Evolutionary conservation across 2,888 invertebrate species (phyloP).

Genomic region (Synanthedon myopaeformis): DNA sequence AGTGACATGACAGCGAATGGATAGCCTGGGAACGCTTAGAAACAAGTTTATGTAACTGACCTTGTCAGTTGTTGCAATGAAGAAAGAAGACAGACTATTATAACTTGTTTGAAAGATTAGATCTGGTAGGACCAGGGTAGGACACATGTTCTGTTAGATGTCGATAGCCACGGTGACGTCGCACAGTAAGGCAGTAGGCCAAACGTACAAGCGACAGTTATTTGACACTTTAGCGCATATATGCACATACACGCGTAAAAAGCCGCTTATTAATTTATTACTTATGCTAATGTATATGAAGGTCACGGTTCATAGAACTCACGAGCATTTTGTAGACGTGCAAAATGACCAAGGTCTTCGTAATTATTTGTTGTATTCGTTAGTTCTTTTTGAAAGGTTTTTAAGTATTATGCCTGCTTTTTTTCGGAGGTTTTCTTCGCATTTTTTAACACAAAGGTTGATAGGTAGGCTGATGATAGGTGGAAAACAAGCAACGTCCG

Average conservation of each 20-base stretch:
- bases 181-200: constrained; percentile 6
- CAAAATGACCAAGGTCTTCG: neutral
- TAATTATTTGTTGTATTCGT: neutral
- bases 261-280: neutral
- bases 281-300: neutral
- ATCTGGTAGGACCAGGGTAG: constrained; percentile 5
- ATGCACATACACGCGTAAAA: too few relatives aligned
- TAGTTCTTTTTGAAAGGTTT: too few relatives aligned
- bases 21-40: neutral
- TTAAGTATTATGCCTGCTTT: too few relatives aligned
- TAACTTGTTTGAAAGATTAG: constrained; percentile 5
- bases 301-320: too few relatives aligned
- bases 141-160: constrained; percentile 1
- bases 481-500: too few relatives aligned
- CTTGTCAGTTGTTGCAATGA: constrained; percentile 1
- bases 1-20: neutral
- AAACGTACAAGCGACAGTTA: constrained; percentile 1
- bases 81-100: constrained; percentile 6
- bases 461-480: too few relatives aligned
- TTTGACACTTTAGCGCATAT: too few relatives aligned
- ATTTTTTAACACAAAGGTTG: too few relatives aligned
- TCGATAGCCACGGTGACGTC: constrained; percentile 2
- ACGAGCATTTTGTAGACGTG: neutral
- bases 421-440: too few relatives aligned
- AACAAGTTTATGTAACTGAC: constrained; percentile 1